Evolutionary conservation across 2,888 invertebrate species (phyloP).

Genomic region (Muschampia plurimacula): DNA sequence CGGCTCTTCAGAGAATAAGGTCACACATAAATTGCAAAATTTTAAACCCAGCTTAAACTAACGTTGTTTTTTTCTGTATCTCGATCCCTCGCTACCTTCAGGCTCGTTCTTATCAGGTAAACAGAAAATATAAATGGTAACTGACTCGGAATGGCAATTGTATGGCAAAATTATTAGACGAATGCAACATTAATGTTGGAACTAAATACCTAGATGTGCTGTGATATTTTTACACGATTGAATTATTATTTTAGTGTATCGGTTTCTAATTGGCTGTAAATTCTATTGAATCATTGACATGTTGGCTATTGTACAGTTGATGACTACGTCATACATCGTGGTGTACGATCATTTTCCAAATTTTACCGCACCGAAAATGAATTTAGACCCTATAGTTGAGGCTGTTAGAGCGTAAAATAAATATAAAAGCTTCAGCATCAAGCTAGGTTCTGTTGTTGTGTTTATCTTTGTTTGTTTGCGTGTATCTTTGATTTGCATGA

Average conservation of each 20-base stretch:
- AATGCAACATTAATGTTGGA: slow-evolving; percentile 68
- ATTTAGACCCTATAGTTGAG: slow-evolving; percentile 71
- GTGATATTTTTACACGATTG: slow-evolving; percentile 69
- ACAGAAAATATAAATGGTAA: slow-evolving; percentile 82
- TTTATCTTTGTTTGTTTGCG: slow-evolving; percentile 81
- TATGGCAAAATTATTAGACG: slow-evolving; percentile 82
- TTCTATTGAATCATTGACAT: slow-evolving; percentile 39
- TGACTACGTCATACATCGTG: slow-evolving; percentile 38
- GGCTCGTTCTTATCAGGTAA: slow-evolving; percentile 95
- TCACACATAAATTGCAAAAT: slow-evolving; percentile 43
- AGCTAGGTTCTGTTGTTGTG: slow-evolving; percentile 80
- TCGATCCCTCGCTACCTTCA: slow-evolving; percentile 90
- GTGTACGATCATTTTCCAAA: slow-evolving; percentile 46
- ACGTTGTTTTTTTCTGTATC: slow-evolving; percentile 85
- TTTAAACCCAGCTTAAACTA: slow-evolving; percentile 74
- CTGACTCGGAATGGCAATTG: slow-evolving; percentile 82
- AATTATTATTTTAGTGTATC: slow-evolving; percentile 60
- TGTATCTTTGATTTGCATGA: slow-evolving; percentile 83
- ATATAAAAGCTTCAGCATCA: slow-evolving; percentile 71
- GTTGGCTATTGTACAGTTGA: slow-evolving; percentile 44
- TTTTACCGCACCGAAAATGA: slow-evolving; percentile 55
- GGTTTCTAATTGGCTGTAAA: slow-evolving; percentile 75
- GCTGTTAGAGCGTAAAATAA: slow-evolving; percentile 66
- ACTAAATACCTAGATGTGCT: slow-evolving; percentile 70
- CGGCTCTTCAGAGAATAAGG: slow-evolving; percentile 45